Conservation (phyloP, 2,113 vertebrate species). For the Cranoglanis bouderius region DNA sequence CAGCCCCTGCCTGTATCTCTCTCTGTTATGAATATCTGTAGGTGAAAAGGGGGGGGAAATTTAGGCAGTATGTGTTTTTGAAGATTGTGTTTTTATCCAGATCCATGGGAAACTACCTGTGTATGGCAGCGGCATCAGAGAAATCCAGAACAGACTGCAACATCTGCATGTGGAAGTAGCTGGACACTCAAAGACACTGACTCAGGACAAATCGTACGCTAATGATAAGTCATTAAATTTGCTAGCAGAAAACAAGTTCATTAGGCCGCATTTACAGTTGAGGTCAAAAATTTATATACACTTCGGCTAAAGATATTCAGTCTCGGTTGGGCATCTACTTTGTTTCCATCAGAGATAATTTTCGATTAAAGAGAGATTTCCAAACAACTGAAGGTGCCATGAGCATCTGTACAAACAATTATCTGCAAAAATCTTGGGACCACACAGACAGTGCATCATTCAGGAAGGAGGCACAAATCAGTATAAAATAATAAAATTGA, state of each 20-base stretch:
- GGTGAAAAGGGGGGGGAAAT: neutral
- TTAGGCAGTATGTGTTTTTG: constrained; percentile 11
- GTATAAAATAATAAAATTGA: neutral
- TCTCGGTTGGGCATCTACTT: neutral
- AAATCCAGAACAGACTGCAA: constrained; percentile 70
- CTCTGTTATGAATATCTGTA: neutral
- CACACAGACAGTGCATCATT: neutral
- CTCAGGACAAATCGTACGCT: constrained; percentile 69
- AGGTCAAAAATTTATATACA: neutral
- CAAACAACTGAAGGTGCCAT: neutral
- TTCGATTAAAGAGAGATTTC: too few species aligned
- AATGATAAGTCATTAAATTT: neutral
- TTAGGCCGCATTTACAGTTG: neutral
- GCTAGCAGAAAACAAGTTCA: neutral
- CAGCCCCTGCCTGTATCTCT: too few species aligned
- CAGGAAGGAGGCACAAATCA: too few species aligned
- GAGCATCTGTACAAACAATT: too few species aligned
- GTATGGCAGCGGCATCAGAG: constrained; percentile 62
- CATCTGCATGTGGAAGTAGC: constrained; percentile 69
- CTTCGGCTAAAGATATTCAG: neutral
- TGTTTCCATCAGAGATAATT: too few species aligned
- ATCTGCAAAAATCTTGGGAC: neutral
- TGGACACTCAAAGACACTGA: constrained; percentile 65
- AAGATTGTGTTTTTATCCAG: constrained; percentile 53
- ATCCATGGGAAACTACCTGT: constrained; percentile 64